A percentile compares a stretch with the other conserved stretches of the same genome.
Evolutionary conservation across 2,797 vertebrate genomes (phyloP).

Genomic region (Dryobates pubescens): DNA sequence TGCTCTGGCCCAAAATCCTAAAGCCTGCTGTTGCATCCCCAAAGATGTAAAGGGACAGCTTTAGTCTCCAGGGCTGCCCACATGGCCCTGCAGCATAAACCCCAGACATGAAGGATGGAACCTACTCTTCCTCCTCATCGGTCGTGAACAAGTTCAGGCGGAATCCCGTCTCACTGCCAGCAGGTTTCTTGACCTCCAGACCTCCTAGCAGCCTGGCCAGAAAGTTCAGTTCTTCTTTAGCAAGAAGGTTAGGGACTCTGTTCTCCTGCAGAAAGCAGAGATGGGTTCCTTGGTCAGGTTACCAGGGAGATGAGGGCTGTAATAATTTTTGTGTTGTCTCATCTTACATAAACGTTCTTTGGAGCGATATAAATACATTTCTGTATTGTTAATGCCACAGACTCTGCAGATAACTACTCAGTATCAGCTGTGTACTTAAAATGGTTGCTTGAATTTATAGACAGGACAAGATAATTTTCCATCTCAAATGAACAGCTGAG

Average conservation of each 20-base stretch:
- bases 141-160: slow-evolving; percentile 92
- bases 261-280: slow-evolving; percentile 83
- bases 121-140: slow-evolving; percentile 96
- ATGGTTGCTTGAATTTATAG: background rate
- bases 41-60: background rate
- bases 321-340: background rate
- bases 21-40: background rate
- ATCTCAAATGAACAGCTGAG: background rate
- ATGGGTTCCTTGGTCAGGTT: background rate
- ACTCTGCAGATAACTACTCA: background rate
- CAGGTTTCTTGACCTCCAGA: slow-evolving; percentile 85
- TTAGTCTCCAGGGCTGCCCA: background rate
- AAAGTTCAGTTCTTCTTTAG: slow-evolving; percentile 96
- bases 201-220: slow-evolving; percentile 93
- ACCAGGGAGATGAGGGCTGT: background rate
- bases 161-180: slow-evolving; percentile 85
- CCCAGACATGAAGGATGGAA: background rate
- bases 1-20: background rate
- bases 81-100: background rate
- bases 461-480: background rate
- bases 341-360: background rate
- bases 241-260: slow-evolving; percentile 89
- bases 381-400: background rate
- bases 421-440: background rate
- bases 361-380: background rate